Conservation (phyloP, 2,888 invertebrate species). For the Sinhomidia bicolor region DNA sequence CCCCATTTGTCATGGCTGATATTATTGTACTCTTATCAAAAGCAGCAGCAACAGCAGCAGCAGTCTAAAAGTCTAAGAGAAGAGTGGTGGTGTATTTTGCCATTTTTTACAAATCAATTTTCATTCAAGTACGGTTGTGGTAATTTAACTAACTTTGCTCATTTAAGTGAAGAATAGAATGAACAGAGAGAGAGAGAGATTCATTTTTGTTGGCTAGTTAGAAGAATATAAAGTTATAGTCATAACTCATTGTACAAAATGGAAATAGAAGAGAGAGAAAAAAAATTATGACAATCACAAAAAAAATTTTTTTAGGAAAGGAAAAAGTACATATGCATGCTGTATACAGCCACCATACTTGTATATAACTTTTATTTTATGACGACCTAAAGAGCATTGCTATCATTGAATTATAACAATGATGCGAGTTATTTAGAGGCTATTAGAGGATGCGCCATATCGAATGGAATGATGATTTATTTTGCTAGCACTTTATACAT, state of each 20-base stretch:
- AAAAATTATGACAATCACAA: slow-evolving; percentile 52
- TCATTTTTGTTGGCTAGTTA: neutral
- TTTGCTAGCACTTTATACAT: slow-evolving; percentile 41
- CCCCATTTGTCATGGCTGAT: slow-evolving; percentile 24
- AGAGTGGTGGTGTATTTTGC: neutral
- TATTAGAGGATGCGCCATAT: slow-evolving; percentile 69
- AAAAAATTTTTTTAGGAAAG: neutral
- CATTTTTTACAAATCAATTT: slow-evolving; percentile 38
- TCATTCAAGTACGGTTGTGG: neutral
- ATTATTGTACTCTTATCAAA: slow-evolving; percentile 16
- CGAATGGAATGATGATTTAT: slow-evolving; percentile 71
- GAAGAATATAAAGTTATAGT: neutral
- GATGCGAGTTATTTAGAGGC: slow-evolving; percentile 41
- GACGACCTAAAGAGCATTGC: neutral
- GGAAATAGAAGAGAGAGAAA: neutral
- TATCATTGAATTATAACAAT: neutral
- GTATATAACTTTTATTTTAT: too few species aligned
- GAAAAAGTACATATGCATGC: too few species aligned
- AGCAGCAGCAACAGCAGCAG: too few species aligned
- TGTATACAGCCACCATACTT: too few species aligned
- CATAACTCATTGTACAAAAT: slow-evolving; percentile 30
- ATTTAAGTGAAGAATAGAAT: neutral
- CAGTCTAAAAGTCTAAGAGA: neutral
- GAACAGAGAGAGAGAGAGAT: neutral
- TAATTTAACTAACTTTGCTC: neutral